These are phyloP conservation scores for Marisa cornuarietis DNA, from an alignment of 1,140 invertebrate genomes.

Conservation along the genomic window DNA sequence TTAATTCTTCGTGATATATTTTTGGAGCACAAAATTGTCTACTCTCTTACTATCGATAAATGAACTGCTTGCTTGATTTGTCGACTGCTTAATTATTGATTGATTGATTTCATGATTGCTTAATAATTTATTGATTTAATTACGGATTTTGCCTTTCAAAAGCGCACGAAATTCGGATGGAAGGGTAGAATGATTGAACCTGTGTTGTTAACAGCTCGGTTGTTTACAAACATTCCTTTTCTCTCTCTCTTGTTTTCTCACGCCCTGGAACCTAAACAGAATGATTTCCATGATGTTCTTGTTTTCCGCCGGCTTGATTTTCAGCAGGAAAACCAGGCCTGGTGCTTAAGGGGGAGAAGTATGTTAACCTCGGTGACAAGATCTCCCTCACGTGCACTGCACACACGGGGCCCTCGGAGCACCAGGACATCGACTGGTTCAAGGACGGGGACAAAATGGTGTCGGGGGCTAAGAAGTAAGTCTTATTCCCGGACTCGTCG, in stretches of 20 bases:
- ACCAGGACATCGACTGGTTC: slow-evolving; percentile 40
- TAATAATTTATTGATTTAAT: too few relatives aligned
- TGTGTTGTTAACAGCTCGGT: neutral
- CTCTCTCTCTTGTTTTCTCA: neutral
- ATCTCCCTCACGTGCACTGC: slow-evolving; percentile 36
- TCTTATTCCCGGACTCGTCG: too few relatives aligned
- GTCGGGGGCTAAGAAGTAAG: slow-evolving; percentile 1
- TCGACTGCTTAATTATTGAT: too few relatives aligned
- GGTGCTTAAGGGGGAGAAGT: slow-evolving; percentile 35
- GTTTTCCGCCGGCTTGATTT: neutral
- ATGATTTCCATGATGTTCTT: neutral
- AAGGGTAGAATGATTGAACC: too few relatives aligned
- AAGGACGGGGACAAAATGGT: slow-evolving; percentile 35
- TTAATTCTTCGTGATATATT: too few relatives aligned
- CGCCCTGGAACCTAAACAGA: neutral
- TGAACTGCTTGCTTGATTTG: too few relatives aligned
- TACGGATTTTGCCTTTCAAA: too few relatives aligned
- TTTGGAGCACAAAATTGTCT: too few relatives aligned
- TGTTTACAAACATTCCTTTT: neutral
- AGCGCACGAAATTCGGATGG: too few relatives aligned
- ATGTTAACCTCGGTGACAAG: slow-evolving; percentile 33
- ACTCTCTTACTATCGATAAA: too few relatives aligned
- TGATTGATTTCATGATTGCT: too few relatives aligned
- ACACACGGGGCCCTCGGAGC: slow-evolving; percentile 21
- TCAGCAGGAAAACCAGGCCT: slow-evolving; percentile 28